A percentile compares a stretch with the other conserved stretches of the same genome.
phyloP scores from a whole-genome alignment of 2,113 vertebrate species.

The Cisticola juncidis region DNA sequence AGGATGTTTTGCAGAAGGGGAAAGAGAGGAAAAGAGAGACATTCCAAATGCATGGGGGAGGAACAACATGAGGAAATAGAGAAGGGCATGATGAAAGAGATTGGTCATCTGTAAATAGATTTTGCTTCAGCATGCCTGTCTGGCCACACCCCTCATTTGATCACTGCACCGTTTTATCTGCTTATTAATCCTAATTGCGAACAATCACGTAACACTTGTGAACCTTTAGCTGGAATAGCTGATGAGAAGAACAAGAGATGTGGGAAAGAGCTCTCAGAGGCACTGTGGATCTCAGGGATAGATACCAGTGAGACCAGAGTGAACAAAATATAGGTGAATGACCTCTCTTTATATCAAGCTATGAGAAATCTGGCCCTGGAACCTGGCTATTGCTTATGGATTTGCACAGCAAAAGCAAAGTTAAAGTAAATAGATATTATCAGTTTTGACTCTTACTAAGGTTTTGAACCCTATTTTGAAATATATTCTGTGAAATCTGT shows the following conservation, averaged over 20 bases:
- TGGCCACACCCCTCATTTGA: background rate
- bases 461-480: background rate
- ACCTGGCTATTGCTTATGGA: background rate
- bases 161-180: background rate
- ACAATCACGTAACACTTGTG: accelerated
- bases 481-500: background rate
- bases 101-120: background rate
- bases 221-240: background rate
- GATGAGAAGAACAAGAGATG: background rate
- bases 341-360: background rate
- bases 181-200: background rate
- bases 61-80: background rate
- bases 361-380: background rate
- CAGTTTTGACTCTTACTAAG: background rate
- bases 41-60: background rate
- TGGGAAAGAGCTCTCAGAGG: background rate
- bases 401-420: background rate
- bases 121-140: background rate
- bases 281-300: background rate
- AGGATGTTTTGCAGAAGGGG: background rate
- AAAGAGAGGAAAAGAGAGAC: background rate
- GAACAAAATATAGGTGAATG: background rate
- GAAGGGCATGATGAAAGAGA: background rate
- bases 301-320: accelerated
- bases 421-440: background rate